Evolutionary conservation across 2,888 invertebrate species (phyloP).

Genomic region (Drosophila borealis): DNA sequence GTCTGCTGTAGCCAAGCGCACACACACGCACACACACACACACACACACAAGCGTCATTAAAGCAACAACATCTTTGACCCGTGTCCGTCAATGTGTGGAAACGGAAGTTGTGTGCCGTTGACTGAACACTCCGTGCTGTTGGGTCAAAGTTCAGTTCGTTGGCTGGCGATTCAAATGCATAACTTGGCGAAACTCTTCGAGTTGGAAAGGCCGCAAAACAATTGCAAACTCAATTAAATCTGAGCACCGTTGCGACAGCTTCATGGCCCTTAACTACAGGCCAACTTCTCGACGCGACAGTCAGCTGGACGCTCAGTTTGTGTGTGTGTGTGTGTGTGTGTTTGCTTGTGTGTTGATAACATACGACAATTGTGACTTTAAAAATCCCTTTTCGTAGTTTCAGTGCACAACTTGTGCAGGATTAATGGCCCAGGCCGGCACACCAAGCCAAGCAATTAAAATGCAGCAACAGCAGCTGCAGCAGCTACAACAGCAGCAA

Average conservation of each 20-base stretch:
- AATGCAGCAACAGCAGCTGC: constrained; percentile 66
- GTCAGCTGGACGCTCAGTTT: constrained; percentile 19
- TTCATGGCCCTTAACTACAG: constrained; percentile 59
- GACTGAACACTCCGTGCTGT: constrained; percentile 3
- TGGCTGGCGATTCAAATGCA: constrained; percentile 47
- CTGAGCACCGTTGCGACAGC: constrained; percentile 72
- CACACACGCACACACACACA: constrained; percentile 1
- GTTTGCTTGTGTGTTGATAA: constrained; percentile 52
- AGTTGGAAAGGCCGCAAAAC: constrained; percentile 65
- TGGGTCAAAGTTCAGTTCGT: constrained; percentile 45
- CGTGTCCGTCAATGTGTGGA: constrained; percentile 42
- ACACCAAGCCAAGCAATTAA: constrained; percentile 76
- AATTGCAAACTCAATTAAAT: constrained; percentile 81
- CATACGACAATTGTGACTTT: constrained; percentile 80
- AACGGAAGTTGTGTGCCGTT: constrained; percentile 40
- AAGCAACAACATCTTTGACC: constrained; percentile 48
- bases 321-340: constrained; percentile 2
- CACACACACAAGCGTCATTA: constrained; percentile 49
- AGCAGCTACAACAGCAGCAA: constrained; percentile 17
- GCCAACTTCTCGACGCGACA: constrained; percentile 52
- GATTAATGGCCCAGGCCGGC: constrained; percentile 76
- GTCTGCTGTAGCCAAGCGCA: constrained; percentile 8
- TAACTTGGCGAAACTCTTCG: constrained; percentile 50
- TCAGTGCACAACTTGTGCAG: constrained; percentile 77
- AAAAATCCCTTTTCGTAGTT: constrained; percentile 76